Evolutionary conservation across 1,140 invertebrate genomes (phyloP), one percentile per base, ranked within the genome.

Genomic region (Heliothis subflexa): DNA sequence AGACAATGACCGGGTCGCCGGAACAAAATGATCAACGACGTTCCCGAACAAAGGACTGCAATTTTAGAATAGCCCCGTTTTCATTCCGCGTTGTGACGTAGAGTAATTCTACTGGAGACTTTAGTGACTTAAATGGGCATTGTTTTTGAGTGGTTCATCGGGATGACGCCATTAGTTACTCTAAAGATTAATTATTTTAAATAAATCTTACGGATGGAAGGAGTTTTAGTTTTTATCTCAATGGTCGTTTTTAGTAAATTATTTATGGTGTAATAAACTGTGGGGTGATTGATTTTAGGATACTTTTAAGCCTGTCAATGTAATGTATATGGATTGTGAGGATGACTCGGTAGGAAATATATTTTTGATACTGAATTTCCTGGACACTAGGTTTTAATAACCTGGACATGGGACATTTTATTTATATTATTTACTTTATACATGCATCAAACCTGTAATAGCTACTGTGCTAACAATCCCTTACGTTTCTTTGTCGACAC

Each of bases 11-110:
- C 55, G 50, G 55, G 70, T 61, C 52, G 66, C 47, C 50, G 73
- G 82, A 64, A 74, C 74, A 70, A 81, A 83, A 81, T 83, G 79
- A 83, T 78, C 79, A 78, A 71, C 77, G 76, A 21, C 70, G 21
- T 72, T 40, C 55, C n/a, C 33, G n/a, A 77, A 83, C 79, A 83
- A 83, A 78, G 78, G 74, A 59, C 57, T 81, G 62, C 77, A 54
- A 81, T 81, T 81, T 74, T 52, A 81, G 80, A 81, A 81, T 77
- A 59, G 77, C 28, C 64, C 25, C 66, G 73, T 74, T 78, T 74
- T 78, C 71, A 68, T 68, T 74, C 47, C 55, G 40, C 40, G 28
- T 73, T 49, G 54, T 21, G 68, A 78, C 70, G 59, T 54, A 54
- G 61, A 74, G 62, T 66, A 61, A 74, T 72, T 59, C 33, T 11